Conservation (phyloP, 2,888 invertebrate species). For the Acanthosepion lycidas region DNA sequence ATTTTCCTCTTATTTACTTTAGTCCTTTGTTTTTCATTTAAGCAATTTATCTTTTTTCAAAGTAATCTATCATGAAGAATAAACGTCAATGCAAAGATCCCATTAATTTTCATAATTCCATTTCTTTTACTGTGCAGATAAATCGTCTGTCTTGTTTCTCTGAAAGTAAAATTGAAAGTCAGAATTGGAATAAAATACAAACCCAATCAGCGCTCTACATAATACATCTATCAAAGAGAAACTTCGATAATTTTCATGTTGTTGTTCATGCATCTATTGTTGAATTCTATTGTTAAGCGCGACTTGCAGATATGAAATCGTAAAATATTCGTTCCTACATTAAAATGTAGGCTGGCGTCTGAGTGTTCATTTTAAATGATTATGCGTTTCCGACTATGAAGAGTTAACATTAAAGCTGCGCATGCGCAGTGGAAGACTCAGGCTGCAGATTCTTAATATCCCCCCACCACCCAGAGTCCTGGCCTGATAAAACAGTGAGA, state of each 20-base stretch:
- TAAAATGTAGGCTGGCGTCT: neutral
- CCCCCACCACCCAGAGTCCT: too few species aligned
- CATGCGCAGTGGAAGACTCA: neutral
- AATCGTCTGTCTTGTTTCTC: neutral
- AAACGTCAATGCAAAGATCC: neutral
- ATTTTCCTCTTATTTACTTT: neutral
- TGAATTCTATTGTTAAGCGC: too few species aligned
- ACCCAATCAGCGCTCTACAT: neutral
- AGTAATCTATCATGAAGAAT: neutral
- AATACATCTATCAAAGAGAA: neutral
- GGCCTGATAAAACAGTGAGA: too few species aligned
- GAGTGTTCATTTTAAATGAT: neutral
- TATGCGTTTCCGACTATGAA: neutral
- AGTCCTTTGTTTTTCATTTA: neutral
- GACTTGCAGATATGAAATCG: neutral
- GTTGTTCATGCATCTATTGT: too few species aligned
- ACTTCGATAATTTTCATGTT: too few species aligned
- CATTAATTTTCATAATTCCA: neutral
- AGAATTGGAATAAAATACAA: neutral
- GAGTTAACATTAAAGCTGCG: neutral
- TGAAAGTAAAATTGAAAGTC: neutral
- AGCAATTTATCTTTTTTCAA: neutral
- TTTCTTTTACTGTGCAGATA: neutral
- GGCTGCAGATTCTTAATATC: too few species aligned
- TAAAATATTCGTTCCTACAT: neutral